Percentiles rank a stretch among this genome's conserved stretches.
phyloP scores from a whole-genome alignment of 2,113 vertebrate genomes.

The Rallus limicola region DNA sequence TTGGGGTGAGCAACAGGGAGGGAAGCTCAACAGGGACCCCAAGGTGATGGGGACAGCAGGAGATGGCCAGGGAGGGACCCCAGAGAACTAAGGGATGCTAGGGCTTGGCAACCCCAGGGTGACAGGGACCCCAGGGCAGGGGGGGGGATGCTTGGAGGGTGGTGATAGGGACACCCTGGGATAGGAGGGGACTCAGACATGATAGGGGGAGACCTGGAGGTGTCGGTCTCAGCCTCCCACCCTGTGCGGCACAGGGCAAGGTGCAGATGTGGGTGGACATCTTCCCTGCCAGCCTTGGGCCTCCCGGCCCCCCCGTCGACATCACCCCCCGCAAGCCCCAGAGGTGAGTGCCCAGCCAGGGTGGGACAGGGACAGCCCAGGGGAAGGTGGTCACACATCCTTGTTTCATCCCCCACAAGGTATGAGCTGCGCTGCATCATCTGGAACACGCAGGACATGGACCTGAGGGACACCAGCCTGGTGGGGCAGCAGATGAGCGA shows the following conservation, averaged over 20 bases:
- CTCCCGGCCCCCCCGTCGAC: slow-evolving; percentile 62
- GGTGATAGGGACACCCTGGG: neutral
- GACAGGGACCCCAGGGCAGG: neutral
- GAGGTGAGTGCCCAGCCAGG: slow-evolving; percentile 16
- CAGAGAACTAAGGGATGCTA: neutral
- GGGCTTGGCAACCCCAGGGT: neutral
- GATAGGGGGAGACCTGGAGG: too few species aligned
- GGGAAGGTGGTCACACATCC: rapidly evolving
- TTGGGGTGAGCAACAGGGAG: too few species aligned
- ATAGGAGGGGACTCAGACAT: too few species aligned
- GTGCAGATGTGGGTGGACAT: slow-evolving; percentile 82
- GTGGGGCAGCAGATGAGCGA: slow-evolving; percentile 67
- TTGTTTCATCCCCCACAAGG: neutral
- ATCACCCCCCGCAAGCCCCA: slow-evolving; percentile 70
- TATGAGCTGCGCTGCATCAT: slow-evolving; percentile 55
- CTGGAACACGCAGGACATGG: neutral
- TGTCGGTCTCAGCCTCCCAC: neutral
- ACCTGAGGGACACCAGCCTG: neutral
- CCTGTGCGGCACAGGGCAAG: slow-evolving; percentile 66
- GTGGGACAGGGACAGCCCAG: rapidly evolving
- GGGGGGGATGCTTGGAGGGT: too few species aligned
- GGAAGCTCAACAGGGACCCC: neutral
- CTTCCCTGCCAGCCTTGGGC: slow-evolving; percentile 72
- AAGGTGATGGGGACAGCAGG: neutral
- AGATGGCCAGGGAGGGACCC: neutral